These are phyloP conservation scores for Cottus gobio DNA, from an alignment of 2,113 vertebrate species.

Conservation along the genomic window DNA sequence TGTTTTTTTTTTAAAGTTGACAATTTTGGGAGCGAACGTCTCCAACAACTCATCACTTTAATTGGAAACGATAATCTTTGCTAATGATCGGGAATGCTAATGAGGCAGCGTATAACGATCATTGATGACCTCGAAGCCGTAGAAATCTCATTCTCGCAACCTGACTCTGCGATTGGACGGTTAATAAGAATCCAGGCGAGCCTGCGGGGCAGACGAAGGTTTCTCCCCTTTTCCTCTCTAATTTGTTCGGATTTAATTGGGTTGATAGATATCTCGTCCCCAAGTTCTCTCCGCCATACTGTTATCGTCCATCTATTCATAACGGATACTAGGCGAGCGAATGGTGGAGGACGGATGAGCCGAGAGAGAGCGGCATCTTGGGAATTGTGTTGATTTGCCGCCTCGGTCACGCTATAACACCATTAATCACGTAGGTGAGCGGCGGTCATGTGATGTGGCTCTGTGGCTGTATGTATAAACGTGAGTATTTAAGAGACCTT, in stretches of 20 bases:
- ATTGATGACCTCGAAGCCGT: constrained; percentile 31
- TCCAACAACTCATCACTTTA: constrained; percentile 37
- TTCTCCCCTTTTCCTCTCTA: constrained; percentile 15
- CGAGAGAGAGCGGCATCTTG: constrained; percentile 7
- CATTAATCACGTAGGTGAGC: constrained; percentile 55
- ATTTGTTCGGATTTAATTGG: constrained; percentile 56
- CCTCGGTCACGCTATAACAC: constrained; percentile 38
- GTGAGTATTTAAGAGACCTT: constrained; percentile 30
- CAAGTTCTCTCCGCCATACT: constrained; percentile 13
- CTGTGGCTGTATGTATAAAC: neutral
- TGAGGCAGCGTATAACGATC: constrained; percentile 26
- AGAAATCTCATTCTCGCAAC: constrained; percentile 28
- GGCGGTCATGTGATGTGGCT: neutral
- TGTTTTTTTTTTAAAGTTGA: neutral
- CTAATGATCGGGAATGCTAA: constrained; percentile 37
- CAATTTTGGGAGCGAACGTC: constrained; percentile 12
- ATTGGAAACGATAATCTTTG: constrained; percentile 36
- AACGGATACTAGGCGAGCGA: neutral
- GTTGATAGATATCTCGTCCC: constrained; percentile 46
- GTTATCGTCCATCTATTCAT: constrained; percentile 41
- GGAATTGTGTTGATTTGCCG: constrained; percentile 60
- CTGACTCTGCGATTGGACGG: neutral
- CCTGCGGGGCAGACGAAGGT: neutral
- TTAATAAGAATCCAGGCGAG: constrained; percentile 31
- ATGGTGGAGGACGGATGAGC: constrained; percentile 10